Conservation (phyloP, 2,113 vertebrate genomes). For the Choloepus hoffmanni region DNA sequence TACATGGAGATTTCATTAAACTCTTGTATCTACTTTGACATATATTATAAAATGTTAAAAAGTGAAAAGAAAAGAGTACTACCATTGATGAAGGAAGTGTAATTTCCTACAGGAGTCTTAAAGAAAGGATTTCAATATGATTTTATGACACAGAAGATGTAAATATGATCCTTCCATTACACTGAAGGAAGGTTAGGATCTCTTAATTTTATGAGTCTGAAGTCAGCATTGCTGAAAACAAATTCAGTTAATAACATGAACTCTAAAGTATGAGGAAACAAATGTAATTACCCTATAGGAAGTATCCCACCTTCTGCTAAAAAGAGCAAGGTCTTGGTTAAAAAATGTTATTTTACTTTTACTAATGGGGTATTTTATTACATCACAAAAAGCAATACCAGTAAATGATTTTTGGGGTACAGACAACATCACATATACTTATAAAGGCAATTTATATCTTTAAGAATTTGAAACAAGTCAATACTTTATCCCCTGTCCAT, state of each 20-base stretch:
- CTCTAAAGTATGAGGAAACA: background rate
- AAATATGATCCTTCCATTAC: background rate
- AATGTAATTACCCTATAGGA: background rate
- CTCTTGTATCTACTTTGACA: background rate
- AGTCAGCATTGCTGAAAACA: background rate
- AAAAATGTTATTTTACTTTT: background rate
- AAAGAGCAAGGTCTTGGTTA: background rate
- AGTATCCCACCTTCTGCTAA: background rate
- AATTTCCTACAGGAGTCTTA: background rate
- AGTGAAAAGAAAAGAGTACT: background rate
- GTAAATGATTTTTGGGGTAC: slow-evolving; percentile 27
- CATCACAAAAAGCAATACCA: slow-evolving; percentile 10
- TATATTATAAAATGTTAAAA: background rate
- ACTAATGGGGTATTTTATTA: background rate
- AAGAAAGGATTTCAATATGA: background rate
- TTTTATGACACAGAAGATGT: background rate
- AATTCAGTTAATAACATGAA: slow-evolving; percentile 18
- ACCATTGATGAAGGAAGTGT: background rate
- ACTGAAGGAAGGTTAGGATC: background rate
- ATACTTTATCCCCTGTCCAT: background rate
- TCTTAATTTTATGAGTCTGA: background rate
- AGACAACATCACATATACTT: background rate
- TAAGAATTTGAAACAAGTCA: slow-evolving; percentile 2
- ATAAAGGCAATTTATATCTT: background rate
- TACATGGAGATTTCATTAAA: background rate